Conservation (phyloP, 2,888 invertebrate genomes). For the Liposcelis brunnea region DNA sequence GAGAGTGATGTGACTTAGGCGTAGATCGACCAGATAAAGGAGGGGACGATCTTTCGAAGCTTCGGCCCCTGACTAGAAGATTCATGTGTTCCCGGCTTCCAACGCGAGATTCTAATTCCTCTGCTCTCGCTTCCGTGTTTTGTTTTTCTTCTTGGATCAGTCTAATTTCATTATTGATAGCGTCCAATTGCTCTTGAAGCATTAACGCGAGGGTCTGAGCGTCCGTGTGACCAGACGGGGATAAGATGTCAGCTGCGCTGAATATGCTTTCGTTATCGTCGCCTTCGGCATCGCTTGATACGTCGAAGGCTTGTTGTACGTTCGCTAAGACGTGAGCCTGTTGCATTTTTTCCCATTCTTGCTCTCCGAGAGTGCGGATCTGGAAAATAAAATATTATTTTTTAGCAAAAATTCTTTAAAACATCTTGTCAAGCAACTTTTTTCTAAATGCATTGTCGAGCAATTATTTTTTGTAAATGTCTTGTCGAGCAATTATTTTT, state of each 20-base stretch:
- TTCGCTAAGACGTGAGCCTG: conserved; percentile 78
- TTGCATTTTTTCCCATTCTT: conserved; percentile 93
- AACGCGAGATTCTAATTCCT: conserved; percentile 90
- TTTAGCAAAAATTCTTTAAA: neutral
- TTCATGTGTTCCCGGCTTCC: conserved; percentile 93
- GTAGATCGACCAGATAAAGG: conserved; percentile 83
- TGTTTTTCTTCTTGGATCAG: conserved; percentile 89
- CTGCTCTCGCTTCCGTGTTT: conserved; percentile 89
- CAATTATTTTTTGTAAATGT: no score
- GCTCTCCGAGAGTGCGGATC: conserved; percentile 27
- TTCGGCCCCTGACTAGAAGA: conserved; percentile 53
- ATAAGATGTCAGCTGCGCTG: conserved; percentile 44
- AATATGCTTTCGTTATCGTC: conserved; percentile 67
- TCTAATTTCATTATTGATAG: conserved; percentile 96
- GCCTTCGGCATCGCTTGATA: conserved; percentile 66
- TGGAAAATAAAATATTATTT: conserved; percentile 17
- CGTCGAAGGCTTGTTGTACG: conserved; percentile 85
- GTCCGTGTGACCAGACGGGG: conserved; percentile 50
- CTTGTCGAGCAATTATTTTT: no score
- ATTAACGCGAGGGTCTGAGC: conserved; percentile 96
- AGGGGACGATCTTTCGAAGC: conserved; percentile 54
- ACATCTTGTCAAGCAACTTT: no score
- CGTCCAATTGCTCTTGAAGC: conserved; percentile 98
- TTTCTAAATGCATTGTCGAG: conserved; percentile 26
- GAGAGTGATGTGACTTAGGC: conserved; percentile 59